Percentiles rank a stretch among this genome's conserved stretches.
phyloP scores from a whole-genome alignment of 64 coral and sea anemone species.

The Catalaphyllia jardinei region DNA sequence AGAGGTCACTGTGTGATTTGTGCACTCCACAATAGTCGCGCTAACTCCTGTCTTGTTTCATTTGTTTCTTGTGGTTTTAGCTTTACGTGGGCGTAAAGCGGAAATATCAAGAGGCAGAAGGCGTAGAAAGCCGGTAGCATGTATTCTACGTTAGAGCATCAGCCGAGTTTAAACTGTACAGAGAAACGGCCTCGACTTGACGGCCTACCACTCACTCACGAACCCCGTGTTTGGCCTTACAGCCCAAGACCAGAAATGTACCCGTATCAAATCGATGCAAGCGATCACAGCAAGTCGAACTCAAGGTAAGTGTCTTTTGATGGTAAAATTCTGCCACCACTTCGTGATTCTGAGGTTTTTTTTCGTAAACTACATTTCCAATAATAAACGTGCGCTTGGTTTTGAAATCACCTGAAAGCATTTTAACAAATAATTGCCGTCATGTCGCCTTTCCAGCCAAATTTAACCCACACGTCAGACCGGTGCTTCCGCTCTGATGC shows the following conservation, averaged over 20 bases:
- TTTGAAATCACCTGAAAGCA: neutral
- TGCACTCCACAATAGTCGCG: neutral
- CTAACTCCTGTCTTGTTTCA: slow-evolving; percentile 9
- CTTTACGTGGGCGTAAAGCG: slow-evolving; percentile 38
- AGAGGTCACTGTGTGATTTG: slow-evolving; percentile 18
- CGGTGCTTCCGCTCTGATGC: slow-evolving; percentile 6
- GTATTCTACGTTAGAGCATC: slow-evolving; percentile 11
- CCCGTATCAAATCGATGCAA: slow-evolving; percentile 27
- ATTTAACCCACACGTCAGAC: slow-evolving; percentile 13
- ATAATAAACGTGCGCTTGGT: neutral
- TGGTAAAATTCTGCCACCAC: neutral
- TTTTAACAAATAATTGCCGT: slow-evolving; percentile 5
- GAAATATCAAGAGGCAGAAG: slow-evolving; percentile 29
- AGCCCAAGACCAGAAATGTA: slow-evolving; percentile 25
- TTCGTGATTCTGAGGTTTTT: neutral
- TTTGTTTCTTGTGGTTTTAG: slow-evolving; percentile 50
- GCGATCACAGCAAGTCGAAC: slow-evolving; percentile 25
- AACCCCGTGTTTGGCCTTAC: slow-evolving; percentile 30
- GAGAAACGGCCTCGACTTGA: slow-evolving; percentile 4
- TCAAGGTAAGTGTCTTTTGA: slow-evolving; percentile 1
- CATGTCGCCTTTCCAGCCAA: slow-evolving; percentile 22
- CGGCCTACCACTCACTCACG: slow-evolving; percentile 28
- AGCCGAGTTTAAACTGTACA: neutral
- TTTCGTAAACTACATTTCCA: neutral
- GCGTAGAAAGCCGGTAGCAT: slow-evolving; percentile 25